Conservation (phyloP, 2,888 invertebrate genomes). For the Biston betularia region DNA sequence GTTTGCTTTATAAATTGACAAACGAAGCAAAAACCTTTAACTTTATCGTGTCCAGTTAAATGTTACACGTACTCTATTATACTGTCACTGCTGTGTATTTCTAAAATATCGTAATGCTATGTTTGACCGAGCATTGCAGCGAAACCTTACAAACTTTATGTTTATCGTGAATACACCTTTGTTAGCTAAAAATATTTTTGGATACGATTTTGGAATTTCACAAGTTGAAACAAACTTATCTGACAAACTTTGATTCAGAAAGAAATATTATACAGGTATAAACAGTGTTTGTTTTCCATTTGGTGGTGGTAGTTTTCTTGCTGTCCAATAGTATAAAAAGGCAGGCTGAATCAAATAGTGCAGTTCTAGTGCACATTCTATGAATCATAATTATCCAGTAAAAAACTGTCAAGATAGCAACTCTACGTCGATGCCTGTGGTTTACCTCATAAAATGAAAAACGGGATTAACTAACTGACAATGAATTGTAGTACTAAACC, state of each 20-base stretch:
- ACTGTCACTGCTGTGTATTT: slow-evolving; percentile 13
- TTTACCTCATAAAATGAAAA: not conserved
- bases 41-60: not conserved
- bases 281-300: too few relatives aligned
- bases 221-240: not conserved
- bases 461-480: not conserved
- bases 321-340: too few relatives aligned
- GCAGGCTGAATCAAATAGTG: too few relatives aligned
- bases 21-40: too few relatives aligned
- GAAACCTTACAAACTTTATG: slow-evolving; percentile 50
- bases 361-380: too few relatives aligned
- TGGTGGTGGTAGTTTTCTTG: too few relatives aligned
- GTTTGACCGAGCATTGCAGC: slow-evolving; percentile 48
- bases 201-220: slow-evolving; percentile 1
- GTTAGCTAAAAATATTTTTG: slow-evolving; percentile 3
- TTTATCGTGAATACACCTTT: slow-evolving; percentile 43
- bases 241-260: not conserved
- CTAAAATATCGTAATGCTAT: slow-evolving; percentile 34
- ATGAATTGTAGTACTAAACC: not conserved
- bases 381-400: too few relatives aligned
- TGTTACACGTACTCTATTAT: not conserved
- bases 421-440: too few relatives aligned
- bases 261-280: too few relatives aligned
- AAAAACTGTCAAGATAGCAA: too few relatives aligned
- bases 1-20: too few relatives aligned